Percentiles rank a stretch among this genome's conserved stretches.
Evolutionary conservation across 2,113 vertebrate species (phyloP).

Genomic region (Malurus cyaneus): DNA sequence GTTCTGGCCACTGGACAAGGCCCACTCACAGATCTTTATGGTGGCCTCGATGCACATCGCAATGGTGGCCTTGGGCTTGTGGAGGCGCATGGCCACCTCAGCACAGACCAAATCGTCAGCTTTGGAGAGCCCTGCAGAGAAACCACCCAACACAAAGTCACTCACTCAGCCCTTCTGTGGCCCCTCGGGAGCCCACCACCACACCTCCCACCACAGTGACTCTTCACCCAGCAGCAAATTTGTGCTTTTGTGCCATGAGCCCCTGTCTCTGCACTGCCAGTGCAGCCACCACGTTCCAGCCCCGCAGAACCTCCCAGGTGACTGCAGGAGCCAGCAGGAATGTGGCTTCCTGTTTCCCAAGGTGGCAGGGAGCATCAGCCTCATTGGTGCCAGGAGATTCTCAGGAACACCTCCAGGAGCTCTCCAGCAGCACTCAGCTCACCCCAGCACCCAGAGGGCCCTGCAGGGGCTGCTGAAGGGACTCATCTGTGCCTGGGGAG

Average conservation of each 20-base stretch:
- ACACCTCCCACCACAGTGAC: neutral
- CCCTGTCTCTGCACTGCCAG: neutral
- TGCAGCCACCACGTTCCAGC: neutral
- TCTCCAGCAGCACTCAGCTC: neutral
- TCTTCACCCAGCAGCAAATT: neutral
- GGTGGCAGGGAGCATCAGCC: neutral
- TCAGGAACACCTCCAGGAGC: neutral
- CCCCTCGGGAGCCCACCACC: neutral
- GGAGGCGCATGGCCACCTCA: neutral
- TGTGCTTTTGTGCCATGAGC: neutral
- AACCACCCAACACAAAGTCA: neutral
- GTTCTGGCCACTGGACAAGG: neutral
- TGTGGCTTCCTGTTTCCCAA: neutral
- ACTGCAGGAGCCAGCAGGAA: neutral
- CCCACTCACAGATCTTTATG: neutral
- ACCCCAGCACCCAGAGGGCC: rapidly evolving
- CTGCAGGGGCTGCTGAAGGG: neutral
- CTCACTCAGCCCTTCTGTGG: neutral
- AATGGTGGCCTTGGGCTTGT: neutral
- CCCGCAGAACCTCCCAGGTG: neutral
- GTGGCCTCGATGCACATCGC: neutral
- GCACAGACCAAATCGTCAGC: neutral
- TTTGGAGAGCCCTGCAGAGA: neutral
- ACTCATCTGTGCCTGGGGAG: rapidly evolving
- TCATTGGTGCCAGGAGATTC: neutral